Evolutionary conservation across 2,113 vertebrate species (phyloP), one percentile per base, ranked within the genome.

Genomic region (Calcarius ornatus): DNA sequence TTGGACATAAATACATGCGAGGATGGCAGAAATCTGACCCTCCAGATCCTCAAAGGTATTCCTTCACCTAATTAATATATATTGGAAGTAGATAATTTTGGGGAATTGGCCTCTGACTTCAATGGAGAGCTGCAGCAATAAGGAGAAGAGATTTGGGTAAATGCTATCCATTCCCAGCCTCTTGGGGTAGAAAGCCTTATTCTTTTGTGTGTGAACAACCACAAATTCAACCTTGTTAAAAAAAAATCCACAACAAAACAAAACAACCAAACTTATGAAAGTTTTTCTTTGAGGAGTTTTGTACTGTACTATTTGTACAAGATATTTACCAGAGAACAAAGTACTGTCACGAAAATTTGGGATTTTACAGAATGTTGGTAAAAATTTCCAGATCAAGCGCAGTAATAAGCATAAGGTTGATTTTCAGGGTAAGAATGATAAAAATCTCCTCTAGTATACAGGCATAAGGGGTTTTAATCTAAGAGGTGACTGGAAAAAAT

Each of bases 141-240:
- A 45, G 6, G 19, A 66, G 30, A 35, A 19, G 23, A 35, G 40
- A 17, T 65, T 51, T 61, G 37, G 9, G 9, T 31, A 30, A 35
- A 15, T 31, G 12, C 16, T 57, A 0, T 65, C n/a, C 18, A 3
- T 63, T 59, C 45, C n/a, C 70, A 21, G 7, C 16, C 33, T 80
- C 12, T 25, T 2, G 1, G 43, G 15, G 15, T 33, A 35, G 38
- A 63, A 60, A 70, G 5, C 10, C 51, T 57, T 59, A 3, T 42
- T 78, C 5, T 83, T 81, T 64, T 38, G 10, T 31, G 19, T 61
- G 15, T 33, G 50, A 21, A 13, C 12, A 59, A 54, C 38, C 15
- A 11, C 7, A 31, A 22, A 5, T 5, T 66, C 9, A n/a, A 3
- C 43, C 15, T 28, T 30, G 1, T 57, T 0, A 37, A 33, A 35